Evolutionary conservation across 2,888 invertebrate species (phyloP), one percentile per base, ranked within the genome.

Genomic region (Cephus spinipes): DNA sequence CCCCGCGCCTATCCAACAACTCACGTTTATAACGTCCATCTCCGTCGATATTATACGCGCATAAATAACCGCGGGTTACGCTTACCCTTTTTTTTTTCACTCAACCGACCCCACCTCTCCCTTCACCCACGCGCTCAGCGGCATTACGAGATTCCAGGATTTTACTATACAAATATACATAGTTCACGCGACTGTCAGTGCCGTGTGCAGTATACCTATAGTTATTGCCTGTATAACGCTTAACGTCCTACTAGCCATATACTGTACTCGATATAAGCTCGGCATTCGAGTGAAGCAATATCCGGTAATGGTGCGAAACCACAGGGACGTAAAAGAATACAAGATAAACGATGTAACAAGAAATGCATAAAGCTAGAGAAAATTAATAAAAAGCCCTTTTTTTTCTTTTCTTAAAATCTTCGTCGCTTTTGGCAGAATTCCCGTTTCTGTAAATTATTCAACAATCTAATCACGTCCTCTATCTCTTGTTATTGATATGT

Each of bases 21-120:
- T 23, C 55, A 55, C 23, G 23, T 55, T 55, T 55, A 55, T 55
- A 23, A 9, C 71, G 71, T 71, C 32, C 31, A 71, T 31, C 74
- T 34, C 6, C 35, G 23, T 12, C n/a, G 74, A 74, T 74, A 35
- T 74, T 74, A 74, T 35, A 74, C 35, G 35, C 74, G 33, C 36
- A 74, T 74, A 74, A 74, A 74, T 74, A 74, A 34, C 35, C 35
- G n/a, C 12, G 11, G 30, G 30, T 33, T 32, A 30, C 12, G 71
- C 30, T 12, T 71, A 30, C 80, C 69, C 76, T 76, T 76, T 32
- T 32, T 32, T 32, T 77, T 77, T 36, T 40, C 77, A 73, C 36
- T 73, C 40, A 32, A 68, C 36, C 74, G 40, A 76, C 75, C 75
- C 73, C 34, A 55, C 79, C 73, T 75, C 71, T 74, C 77, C 76